Evolutionary conservation across 2,113 vertebrate genomes (phyloP).

Genomic region (Climacteris rufus): DNA sequence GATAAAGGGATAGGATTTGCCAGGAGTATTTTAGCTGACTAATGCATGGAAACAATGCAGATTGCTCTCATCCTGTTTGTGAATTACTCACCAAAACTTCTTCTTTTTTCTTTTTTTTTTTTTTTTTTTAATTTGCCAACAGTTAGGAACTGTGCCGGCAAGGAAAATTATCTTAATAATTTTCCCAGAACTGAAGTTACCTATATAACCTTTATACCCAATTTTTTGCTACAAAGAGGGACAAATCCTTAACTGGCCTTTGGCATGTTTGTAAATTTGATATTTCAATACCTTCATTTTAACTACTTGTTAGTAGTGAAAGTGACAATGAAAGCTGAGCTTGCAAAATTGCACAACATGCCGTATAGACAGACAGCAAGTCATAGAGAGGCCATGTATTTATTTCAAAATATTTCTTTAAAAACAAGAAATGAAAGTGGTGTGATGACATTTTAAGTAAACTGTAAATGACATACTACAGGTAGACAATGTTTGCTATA

Average conservation of each 20-base stretch:
- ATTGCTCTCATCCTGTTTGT: not conserved
- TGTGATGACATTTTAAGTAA: not conserved
- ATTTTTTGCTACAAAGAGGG: not conserved
- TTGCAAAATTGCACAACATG: not conserved
- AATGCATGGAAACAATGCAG: not conserved
- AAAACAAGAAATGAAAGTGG: not conserved
- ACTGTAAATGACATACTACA: not conserved
- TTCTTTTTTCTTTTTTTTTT: not conserved
- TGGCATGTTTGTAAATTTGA: not conserved
- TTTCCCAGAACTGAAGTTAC: not conserved
- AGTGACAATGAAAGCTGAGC: not conserved
- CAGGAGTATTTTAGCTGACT: not conserved
- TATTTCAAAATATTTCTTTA: not conserved
- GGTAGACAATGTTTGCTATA: not conserved
- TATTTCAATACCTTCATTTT: not conserved
- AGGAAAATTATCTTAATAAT: not conserved
- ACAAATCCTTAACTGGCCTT: not conserved
- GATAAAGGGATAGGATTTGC: conserved; percentile 35
- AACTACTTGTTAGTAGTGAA: not conserved
- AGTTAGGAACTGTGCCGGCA: not conserved
- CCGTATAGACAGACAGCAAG: not conserved
- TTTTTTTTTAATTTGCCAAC: not conserved
- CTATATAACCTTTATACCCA: not conserved
- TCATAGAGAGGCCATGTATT: not conserved
- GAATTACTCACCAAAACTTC: not conserved